Evolutionary conservation across 1,140 invertebrate genomes (phyloP), one percentile per base, ranked within the genome.

Genomic region (Orussus abietinus): DNA sequence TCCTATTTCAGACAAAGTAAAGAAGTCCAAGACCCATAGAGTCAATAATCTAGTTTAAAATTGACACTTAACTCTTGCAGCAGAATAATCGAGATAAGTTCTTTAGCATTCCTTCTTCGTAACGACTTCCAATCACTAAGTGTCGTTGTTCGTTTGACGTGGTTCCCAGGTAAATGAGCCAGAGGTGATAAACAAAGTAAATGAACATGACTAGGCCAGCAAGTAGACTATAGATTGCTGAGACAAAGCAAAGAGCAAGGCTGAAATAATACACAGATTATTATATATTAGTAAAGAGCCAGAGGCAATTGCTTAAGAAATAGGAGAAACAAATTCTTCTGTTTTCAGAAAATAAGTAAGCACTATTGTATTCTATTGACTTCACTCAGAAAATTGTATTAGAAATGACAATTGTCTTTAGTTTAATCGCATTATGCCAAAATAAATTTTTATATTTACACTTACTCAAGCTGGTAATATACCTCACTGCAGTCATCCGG

Each of bases 401-500:
- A n/a, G n/a, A n/a, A n/a, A n/a, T n/a, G 13, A 46, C 30, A 57
- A 57, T 53, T 60, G 55, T 54, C 31, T 28, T 45, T 49, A 55
- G 32, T 44, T 55, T 54, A 42, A 21, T 39, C 46, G 14, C 26
- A 7, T 13, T 10, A 22, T 17, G 9, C 17, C 14, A 44, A 14
- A 30, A 38, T 32, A 11, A 45, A 30, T 13, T 2, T 1, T 31
- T 34, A n/a, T 42, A 21, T 21, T 5, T 28, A 51, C 55, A 73
- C 79, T 74, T 75, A 85, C 83, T 79, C 71, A 47, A 79, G 77
- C 44, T 82, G 75, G 64, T 78, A 74, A 65, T 84, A 85, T 5
- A 82, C 82, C 64, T 85, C 81, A 42, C 77, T 80, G 62, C 84
- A 87, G 51, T 85, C 79, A 57, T 84, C 79, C 3, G 84, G 84